Evolutionary conservation across 2,797 vertebrate species (phyloP), one percentile per base, ranked within the genome.

Genomic region (Scarus forsteni): DNA sequence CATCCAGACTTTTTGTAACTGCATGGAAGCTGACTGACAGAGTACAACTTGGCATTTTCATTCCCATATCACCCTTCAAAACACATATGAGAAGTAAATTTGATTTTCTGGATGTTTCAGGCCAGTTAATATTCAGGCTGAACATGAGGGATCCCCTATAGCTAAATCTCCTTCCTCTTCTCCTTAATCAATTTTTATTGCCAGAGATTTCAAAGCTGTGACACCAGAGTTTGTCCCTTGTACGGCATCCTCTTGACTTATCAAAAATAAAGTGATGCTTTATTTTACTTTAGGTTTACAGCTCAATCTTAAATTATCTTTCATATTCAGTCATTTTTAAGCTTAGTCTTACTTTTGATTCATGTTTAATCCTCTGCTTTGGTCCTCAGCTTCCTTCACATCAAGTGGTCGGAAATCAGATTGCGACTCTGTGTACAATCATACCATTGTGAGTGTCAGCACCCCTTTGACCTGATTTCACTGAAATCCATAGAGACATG

Each of bases 391-490:
- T 27, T 59, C 10, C 42, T 35, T 69, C 45, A 38, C 19, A 15
- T 65, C 1, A 42, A 14, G 54, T 54, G 38, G 14, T 60, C 54
- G 35, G 38, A 63, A 60, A 45, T 19, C 27, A 11, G 38, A 1
- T 49, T 19, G 39, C n/a, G 48, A 55, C 16, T 50, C 48, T 48
- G 49, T 82, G 70, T 49, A 48, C 56, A 76, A 36, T 73, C 70
- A 64, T 54, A 46, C 40, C 56, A 64, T 78, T 79, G 77, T 75
- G 56, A 74, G 60, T 56, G 55, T 70, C 60, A 75, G 50, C 59
- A 62, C 73, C 73, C 72, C 75, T 88, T 86, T 85, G 84, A 85
- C 86, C 74, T 60, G 79, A 66, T 81, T 90, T 82, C 50, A 54
- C 19, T 67, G 66, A 82, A 90, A 85, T 83, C 77, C 79, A 80